These are phyloP conservation scores for Vireo altiloquus DNA, from an alignment of 2,113 vertebrate genomes.

Conservation along the genomic window DNA sequence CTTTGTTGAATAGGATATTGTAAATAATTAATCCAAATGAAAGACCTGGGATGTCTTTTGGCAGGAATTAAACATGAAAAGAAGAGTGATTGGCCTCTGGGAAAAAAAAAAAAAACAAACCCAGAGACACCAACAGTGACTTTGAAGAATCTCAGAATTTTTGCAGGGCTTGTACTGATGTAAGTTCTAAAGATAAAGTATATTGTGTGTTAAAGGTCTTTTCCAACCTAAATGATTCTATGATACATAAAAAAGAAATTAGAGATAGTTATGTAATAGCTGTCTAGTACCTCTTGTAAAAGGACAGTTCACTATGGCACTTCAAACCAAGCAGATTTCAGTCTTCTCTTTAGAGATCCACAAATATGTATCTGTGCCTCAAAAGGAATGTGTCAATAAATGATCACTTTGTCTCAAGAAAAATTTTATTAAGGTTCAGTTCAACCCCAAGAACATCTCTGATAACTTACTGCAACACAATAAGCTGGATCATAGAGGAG, in stretches of 20 bases:
- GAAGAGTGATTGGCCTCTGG: neutral
- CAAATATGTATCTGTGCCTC: neutral
- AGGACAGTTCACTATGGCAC: neutral
- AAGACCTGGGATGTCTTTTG: neutral
- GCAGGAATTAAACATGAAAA: neutral
- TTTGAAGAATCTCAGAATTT: neutral
- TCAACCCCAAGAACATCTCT: neutral
- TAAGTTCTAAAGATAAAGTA: neutral
- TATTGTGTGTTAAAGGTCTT: neutral
- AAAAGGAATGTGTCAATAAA: neutral
- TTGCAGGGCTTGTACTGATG: neutral
- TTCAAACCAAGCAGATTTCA: neutral
- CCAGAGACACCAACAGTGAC: neutral
- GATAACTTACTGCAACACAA: neutral
- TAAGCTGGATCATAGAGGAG: neutral
- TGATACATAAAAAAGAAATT: neutral
- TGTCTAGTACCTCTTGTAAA: neutral
- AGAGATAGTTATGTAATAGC: neutral
- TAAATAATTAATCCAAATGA: neutral
- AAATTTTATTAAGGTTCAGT: neutral
- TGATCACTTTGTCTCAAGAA: neutral
- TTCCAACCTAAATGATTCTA: neutral
- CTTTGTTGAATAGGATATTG: neutral
- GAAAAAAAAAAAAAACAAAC: accelerated
- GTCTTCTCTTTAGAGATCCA: neutral